Evolutionary conservation across 2,797 vertebrate species (phyloP).

Genomic region (Dipus sagitta): DNA sequence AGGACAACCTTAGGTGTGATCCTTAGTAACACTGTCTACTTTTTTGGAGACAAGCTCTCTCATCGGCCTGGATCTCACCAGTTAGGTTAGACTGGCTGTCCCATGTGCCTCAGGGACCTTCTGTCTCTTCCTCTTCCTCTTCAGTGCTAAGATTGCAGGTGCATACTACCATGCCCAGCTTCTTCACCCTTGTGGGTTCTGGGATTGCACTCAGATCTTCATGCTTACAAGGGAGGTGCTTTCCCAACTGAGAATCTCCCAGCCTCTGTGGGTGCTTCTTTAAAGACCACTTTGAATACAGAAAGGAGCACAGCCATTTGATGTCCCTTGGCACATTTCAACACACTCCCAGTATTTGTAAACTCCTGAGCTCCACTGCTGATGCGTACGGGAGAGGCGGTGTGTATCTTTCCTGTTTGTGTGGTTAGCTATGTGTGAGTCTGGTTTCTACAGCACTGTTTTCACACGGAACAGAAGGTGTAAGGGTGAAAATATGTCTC

Average conservation of each 20-base stretch:
- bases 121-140: not conserved
- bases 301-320: accelerated
- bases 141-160: not conserved
- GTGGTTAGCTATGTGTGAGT: not conserved
- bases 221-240: not conserved
- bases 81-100: not conserved
- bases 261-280: not conserved
- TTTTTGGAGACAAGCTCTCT: not conserved
- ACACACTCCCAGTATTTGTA: not conserved
- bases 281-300: not conserved
- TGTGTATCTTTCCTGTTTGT: not conserved
- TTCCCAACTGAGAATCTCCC: no score
- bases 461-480: slow-evolving; percentile 74
- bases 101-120: not conserved
- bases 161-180: not conserved
- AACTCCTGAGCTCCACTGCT: not conserved
- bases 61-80: not conserved
- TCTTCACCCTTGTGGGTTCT: not conserved
- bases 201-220: not conserved
- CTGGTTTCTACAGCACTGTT: slow-evolving; percentile 68
- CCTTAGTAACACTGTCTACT: accelerated
- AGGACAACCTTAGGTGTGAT: no score
- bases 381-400: accelerated
- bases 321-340: not conserved
- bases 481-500: slow-evolving; percentile 71